Percentiles rank a stretch among this genome's conserved stretches.
phyloP scores from a whole-genome alignment of 1,140 invertebrate species.

The Thaumatotibia leucotreta region DNA sequence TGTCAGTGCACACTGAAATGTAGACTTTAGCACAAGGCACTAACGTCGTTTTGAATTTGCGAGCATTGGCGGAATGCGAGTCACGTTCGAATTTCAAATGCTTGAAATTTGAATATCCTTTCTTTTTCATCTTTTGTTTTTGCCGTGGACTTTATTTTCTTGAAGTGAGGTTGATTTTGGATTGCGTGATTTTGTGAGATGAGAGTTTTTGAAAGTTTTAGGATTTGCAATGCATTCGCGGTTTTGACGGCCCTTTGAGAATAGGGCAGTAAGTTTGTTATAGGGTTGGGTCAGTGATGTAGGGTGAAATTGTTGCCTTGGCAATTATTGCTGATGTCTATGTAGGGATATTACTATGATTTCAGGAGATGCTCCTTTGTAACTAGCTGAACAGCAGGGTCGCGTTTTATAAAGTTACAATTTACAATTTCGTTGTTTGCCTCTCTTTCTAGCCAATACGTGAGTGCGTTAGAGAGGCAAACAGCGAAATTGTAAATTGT shows the following conservation, averaged over 20 bases:
- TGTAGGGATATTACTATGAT: no score
- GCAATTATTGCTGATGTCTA: no score
- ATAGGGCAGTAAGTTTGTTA: neutral
- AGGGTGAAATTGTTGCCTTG: neutral
- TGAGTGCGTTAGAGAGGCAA: no score
- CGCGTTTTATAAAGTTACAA: no score
- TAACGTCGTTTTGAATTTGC: neutral
- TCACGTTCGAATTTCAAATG: neutral
- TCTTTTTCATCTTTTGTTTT: neutral
- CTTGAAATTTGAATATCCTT: neutral
- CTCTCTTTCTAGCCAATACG: no score
- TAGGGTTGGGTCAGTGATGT: neutral
- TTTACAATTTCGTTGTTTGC: no score
- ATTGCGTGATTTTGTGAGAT: neutral
- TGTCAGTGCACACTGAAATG: neutral
- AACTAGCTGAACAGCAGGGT: no score
- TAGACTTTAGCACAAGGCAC: neutral
- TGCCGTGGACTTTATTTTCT: neutral
- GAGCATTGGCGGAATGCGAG: neutral
- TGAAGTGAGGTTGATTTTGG: neutral
- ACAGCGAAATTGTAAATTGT: no score
- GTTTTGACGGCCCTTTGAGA: neutral
- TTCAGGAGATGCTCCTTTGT: no score
- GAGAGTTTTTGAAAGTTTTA: neutral
- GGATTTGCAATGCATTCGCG: neutral